Base-by-base conservation (phyloP, 2,797 vertebrate genomes). In the Falco columbarius region DNA sequence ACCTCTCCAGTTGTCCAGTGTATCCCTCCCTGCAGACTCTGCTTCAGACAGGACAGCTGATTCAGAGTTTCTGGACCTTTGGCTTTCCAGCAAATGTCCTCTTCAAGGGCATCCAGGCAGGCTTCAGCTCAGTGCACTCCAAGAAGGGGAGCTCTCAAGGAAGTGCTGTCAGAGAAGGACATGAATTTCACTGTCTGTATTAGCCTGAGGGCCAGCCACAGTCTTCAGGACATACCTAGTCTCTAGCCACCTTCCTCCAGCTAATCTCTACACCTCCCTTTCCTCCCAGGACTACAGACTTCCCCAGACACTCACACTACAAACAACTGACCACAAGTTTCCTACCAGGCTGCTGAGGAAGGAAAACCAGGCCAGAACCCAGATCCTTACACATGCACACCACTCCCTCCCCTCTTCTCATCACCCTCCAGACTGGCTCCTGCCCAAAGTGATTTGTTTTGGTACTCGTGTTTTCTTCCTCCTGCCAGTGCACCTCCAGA, bases 331-430 rank as follows among this genome's bases (percentile, higher is more conserved):
- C 63, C 74, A 61, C 79, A 76, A 34, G 46, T 46, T 87, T 82
- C 81, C 86, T 49, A 70, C 68, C 54, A 86, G 40, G 42, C 71
- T 3, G 2, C 71, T 55, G 32, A 89, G 36, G 77, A 82, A 80
- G 65, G 59, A 80, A 94, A 95, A 42, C 20, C 77, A 95, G 68
- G 74, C 61, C 84, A 94, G 84, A 71, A 74, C 68, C 71, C 63
- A 86, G 81, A 83, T 12, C 24, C 51, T 83, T 58, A 19, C 0
- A 26, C 2, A 4, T 24, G 58, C 52, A 73, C 63, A 76, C 44
- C 55, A 51, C 59, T 90, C 89, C 72, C 67, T 80, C 76, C 76
- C 65, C 62, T 89, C 91, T 86, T 66, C 81, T 73, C 75, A 49
- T 36, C 71, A 30, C 36, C 21, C 73, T 92, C 74, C 70, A n/a